These are phyloP conservation scores for Periophthalmus modestus DNA, from an alignment of 2,113 vertebrate species.

Conservation along the genomic window DNA sequence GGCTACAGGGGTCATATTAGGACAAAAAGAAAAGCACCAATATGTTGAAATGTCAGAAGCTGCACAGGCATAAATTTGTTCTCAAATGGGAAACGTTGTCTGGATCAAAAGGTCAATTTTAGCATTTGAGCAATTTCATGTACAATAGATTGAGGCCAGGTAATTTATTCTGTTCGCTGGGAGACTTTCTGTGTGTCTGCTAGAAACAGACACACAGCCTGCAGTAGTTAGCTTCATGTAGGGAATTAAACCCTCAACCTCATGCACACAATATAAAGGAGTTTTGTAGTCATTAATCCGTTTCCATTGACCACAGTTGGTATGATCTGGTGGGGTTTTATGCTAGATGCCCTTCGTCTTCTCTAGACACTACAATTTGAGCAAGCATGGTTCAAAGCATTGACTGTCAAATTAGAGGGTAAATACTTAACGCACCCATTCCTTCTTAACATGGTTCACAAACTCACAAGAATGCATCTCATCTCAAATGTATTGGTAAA, in stretches of 20 bases:
- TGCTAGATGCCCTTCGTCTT: no score
- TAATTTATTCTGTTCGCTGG: not conserved
- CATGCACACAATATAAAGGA: not conserved
- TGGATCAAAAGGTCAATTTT: constrained; percentile 8
- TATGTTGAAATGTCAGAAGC: constrained; percentile 2
- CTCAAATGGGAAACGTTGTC: not conserved
- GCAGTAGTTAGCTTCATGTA: not conserved
- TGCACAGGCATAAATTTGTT: not conserved
- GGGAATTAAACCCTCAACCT: not conserved
- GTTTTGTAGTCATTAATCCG: no score
- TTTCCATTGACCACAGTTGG: no score
- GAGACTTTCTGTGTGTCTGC: not conserved
- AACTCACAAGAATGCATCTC: no score
- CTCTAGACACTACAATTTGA: no score
- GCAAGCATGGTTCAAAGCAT: no score
- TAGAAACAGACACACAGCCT: not conserved
- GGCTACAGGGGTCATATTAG: not conserved
- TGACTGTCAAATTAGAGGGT: no score
- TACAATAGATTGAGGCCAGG: not conserved
- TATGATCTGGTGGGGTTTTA: no score
- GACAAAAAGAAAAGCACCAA: not conserved
- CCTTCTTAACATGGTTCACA: no score
- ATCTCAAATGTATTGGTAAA: no score
- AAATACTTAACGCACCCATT: no score
- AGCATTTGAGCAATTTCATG: not conserved